Evolutionary conservation across 2,113 vertebrate species (phyloP), one percentile per base, ranked within the genome.

Genomic region (Lampris incognitus): DNA sequence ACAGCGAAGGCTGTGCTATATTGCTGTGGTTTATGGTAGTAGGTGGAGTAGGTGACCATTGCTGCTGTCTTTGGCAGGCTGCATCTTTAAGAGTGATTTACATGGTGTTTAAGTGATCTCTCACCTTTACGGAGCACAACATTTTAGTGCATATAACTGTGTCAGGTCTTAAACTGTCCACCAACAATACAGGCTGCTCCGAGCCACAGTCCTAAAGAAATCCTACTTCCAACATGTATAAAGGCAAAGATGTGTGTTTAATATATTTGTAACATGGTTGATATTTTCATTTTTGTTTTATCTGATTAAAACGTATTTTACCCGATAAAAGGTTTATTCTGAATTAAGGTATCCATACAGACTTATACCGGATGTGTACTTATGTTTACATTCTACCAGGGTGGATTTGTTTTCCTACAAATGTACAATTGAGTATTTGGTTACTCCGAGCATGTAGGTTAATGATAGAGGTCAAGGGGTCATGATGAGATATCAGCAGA

Each of bases 101-200:
- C 24, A 24, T 24, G 24, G 81, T 83, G 83, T 83, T 73, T 69
- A 89, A 87, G 61, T 66, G 62, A 78, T 77, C 63, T 37, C 51
- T 85, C 66, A 7, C 7, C 1, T 9, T 9, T 3, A 1, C 7
- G 36, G 50, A 36, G 54, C 13, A 39, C 69, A 61, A 65, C 41
- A 63, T 69, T 68, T 59, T 13, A 49, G 39, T 8, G 38, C 64
- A 51, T 66, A 50, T 6, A 48, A 10, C 24, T 63, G 9, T 7
- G 13, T 11, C 48, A 63, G 46, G 5, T 52, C 4, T 1, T 11
- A 2, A 68, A 6, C 8, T 2, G 39, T 24, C 24, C 24, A 24
- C 11, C 40, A 4, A 10, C 36, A 40, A 24, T 5, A 1, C 1
- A 41, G 42, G n/a, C 41, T 38, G 36, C 42, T 13, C 38, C 40